Percentiles rank a stretch among this genome's conserved stretches.
phyloP scores from a whole-genome alignment of 2,888 invertebrate genomes.

The Eupeodes latifasciatus region DNA sequence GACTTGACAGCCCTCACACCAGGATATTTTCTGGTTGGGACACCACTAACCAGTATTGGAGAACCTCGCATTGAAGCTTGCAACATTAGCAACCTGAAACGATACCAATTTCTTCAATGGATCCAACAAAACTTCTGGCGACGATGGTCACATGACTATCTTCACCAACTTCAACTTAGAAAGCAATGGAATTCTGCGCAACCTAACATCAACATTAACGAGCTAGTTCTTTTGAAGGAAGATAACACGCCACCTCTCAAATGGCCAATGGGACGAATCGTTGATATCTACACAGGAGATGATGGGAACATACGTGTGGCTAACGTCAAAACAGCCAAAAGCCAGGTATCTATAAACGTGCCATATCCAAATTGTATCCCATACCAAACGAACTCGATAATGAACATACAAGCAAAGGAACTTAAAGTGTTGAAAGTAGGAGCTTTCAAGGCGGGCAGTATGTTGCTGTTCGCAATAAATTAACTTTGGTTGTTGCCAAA shows the following conservation, averaged over 20 bases:
- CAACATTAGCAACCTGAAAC: slow-evolving; percentile 8
- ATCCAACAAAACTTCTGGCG: slow-evolving; percentile 36
- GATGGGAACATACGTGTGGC: too few species aligned
- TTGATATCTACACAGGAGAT: too few species aligned
- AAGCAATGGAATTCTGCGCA: slow-evolving; percentile 21
- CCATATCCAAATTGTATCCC: slow-evolving; percentile 9
- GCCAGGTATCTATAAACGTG: slow-evolving; percentile 2
- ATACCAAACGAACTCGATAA: not conserved
- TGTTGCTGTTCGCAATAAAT: slow-evolving; percentile 26
- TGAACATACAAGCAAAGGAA: not conserved
- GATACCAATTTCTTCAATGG: slow-evolving; percentile 34
- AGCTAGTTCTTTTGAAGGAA: slow-evolving; percentile 38
- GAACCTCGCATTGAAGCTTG: too few species aligned
- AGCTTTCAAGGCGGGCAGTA: slow-evolving; percentile 48
- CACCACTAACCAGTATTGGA: too few species aligned
- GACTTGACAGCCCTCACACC: too few species aligned
- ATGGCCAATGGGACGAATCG: not conserved
- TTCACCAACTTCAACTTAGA: slow-evolving; percentile 43
- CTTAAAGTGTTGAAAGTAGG: not conserved
- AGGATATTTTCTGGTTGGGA: too few species aligned
- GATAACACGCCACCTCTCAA: slow-evolving; percentile 34
- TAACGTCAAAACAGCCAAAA: slow-evolving; percentile 17
- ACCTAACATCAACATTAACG: slow-evolving; percentile 17
- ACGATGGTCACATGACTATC: slow-evolving; percentile 35
- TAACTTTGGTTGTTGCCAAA: too few species aligned